Percentiles rank a stretch among this genome's conserved stretches.
These are phyloP conservation scores for Camponotus fellah DNA, from an alignment of 2,888 invertebrate species.

Conservation along the genomic window DNA sequence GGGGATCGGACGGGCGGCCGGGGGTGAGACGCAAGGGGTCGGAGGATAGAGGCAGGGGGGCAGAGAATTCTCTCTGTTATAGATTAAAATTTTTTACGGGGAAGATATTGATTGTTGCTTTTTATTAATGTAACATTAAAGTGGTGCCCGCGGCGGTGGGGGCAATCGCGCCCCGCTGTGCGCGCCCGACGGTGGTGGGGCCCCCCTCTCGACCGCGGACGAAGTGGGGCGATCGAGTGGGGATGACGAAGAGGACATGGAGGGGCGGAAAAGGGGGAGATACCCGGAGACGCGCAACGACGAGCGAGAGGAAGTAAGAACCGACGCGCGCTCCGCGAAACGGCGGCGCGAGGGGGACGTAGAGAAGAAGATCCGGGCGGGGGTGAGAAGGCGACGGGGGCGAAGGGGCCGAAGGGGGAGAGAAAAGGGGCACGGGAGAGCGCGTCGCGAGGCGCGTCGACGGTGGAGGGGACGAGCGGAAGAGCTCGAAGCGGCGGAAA, in stretches of 20 bases:
- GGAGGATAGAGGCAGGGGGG: slow-evolving; percentile 61
- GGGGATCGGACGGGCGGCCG: slow-evolving; percentile 42
- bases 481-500: slow-evolving; percentile 80
- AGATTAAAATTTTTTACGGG: slow-evolving; percentile 85
- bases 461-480: slow-evolving; percentile 53
- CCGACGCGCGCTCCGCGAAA: slow-evolving; percentile 60
- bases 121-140: slow-evolving; percentile 86
- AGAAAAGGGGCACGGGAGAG: slow-evolving; percentile 58
- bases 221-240: slow-evolving; percentile 61
- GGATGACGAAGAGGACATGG: slow-evolving; percentile 58
- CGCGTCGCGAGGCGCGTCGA: slow-evolving; percentile 51
- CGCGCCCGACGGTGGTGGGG: slow-evolving; percentile 60
- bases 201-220: slow-evolving; percentile 38
- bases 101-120: slow-evolving; percentile 86
- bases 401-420: slow-evolving; percentile 59
- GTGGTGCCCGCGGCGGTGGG: slow-evolving; percentile 77
- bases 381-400: slow-evolving; percentile 52
- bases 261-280: slow-evolving; percentile 58
- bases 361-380: slow-evolving; percentile 50
- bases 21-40: slow-evolving; percentile 56
- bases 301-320: slow-evolving; percentile 72
- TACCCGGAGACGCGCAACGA: slow-evolving; percentile 51
- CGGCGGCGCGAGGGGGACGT: slow-evolving; percentile 64
- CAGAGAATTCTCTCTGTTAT: slow-evolving; percentile 81
- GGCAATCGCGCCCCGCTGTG: slow-evolving; percentile 67